Base-by-base conservation (phyloP, 2,888 invertebrate species). In the Vesta saturnalis region DNA sequence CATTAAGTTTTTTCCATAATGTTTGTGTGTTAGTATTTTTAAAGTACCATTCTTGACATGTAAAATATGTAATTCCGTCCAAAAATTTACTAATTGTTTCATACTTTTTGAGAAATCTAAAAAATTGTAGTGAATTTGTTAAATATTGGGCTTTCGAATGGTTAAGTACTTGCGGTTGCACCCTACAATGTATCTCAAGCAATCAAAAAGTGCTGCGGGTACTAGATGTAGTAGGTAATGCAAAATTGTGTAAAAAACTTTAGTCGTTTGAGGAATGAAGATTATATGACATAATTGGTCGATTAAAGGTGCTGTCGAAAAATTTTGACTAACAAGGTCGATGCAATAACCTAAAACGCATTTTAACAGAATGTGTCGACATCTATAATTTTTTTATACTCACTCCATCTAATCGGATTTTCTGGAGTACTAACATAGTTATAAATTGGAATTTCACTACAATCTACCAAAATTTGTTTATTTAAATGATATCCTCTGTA, bases 51-150 rank as follows among this genome's bases (percentile, higher is more conserved):
- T 92, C 88, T n/a, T 88, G 85, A 18, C 87, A 89, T 60, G 89
- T 89, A 84, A 97, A 97, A 80, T 92, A 94, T 0, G 89, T 85
- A 18, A 96, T 79, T 0, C 91, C 89, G 1, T 89, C 87, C 1
- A 91, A 87, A 70, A 94, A 91, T 81, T 91, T 92, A 81, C 94
- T 92, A 54, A 96, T 88, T 81, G 93, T 94, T 64, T 85, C 87
- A 81, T 95, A 95, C n/a, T 60, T 92, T 87, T 75, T 89, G 90
- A 73, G 93, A 84, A 87, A 86, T 39, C 18, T n/a, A n/a, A n/a
- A n/a, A n/a, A n/a, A n/a, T n/a, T 21, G 46, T 19, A 59, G 30
- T 3, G 1, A 8, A 6, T n/a, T 18, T 35, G n/a, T 16, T 35
- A 35, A 39, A 10, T n/a, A n/a, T n/a, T n/a, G n/a, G n/a, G 15